These are phyloP conservation scores for Drosophila lacertosa DNA, from an alignment of 1,140 invertebrate genomes.

Conservation along the genomic window DNA sequence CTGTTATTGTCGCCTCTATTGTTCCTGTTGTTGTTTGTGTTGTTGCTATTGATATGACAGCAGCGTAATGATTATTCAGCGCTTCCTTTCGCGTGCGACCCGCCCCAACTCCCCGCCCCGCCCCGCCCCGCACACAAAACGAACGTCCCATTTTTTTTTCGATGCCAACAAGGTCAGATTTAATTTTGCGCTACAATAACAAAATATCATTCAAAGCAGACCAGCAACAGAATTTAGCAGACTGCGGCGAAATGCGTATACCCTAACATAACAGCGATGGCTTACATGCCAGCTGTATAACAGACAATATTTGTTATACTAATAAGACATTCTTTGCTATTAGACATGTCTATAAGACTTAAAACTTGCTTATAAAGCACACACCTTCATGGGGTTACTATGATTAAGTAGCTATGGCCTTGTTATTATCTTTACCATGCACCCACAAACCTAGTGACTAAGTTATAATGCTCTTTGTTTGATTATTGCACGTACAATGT, in stretches of 20 bases:
- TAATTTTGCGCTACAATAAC: constrained; percentile 64
- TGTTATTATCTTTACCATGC: no score
- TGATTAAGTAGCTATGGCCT: no score
- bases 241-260: constrained; percentile 17
- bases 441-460: constrained; percentile 19
- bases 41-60: constrained; percentile 69
- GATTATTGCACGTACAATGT: constrained; percentile 41
- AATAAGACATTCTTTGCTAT: no score
- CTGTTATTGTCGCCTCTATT: background rate
- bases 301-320: background rate
- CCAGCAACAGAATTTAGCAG: constrained; percentile 13
- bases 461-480: constrained; percentile 22
- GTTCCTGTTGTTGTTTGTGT: constrained; percentile 2
- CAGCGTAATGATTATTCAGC: constrained; percentile 72
- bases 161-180: constrained; percentile 76
- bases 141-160: constrained; percentile 48
- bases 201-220: constrained; percentile 45
- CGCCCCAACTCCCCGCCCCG: constrained; percentile 1
- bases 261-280: constrained; percentile 20
- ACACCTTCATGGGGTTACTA: no score
- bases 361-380: no score
- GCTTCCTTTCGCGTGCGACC: constrained; percentile 74
- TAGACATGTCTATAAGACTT: no score
- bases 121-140: background rate
- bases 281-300: constrained; percentile 4